Evolutionary conservation across 2,888 invertebrate species (phyloP), one percentile per base, ranked within the genome.

Genomic region (Physocephala rufipes): DNA sequence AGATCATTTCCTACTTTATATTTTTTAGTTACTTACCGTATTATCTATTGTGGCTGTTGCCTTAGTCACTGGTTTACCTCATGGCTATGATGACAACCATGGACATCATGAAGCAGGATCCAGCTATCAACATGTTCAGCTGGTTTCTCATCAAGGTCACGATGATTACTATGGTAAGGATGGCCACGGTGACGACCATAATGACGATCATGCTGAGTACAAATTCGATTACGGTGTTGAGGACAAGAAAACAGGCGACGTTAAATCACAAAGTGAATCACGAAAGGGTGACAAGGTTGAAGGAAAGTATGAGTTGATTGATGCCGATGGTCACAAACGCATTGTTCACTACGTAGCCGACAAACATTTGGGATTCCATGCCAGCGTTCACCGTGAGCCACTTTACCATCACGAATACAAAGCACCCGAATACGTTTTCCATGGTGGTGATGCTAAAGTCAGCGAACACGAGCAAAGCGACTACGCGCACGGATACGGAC

Each of bases 231-330:
- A 82, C 30, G 81, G 82, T 30, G 81, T 82, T 43, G 77, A 79
- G 75, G 82, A 82, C 67, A 75, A 77, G 70, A 81, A 82, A 67
- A 81, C 82, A 1, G 81, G 82, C 70, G 81, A 82, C 67, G 71
- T 79, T 16, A 80, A 82, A 75, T 74, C 75, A 24, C 79, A 79
- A 51, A 80, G 78, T 62, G 81, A 82, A 70, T 63, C 77, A 16
- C 78, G 82, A 30, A 77, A 82, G 49, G 82, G 81, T 67, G 78
- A 82, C 74, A 79, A 80, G 77, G 81, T 82, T 71, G 76, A 79
- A 76, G 81, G 81, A 70, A 81, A 82, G 64, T 82, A 82, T 70
- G 81, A 82, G 80, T 77, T 82, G 78, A 80, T 81, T 72, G 82
- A 82, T 70, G 80, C 81, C 73, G 82, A 82, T 75, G 81, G 81